These are phyloP conservation scores for Cephus cinctus DNA, from an alignment of 1,140 invertebrate species.

Conservation along the genomic window DNA sequence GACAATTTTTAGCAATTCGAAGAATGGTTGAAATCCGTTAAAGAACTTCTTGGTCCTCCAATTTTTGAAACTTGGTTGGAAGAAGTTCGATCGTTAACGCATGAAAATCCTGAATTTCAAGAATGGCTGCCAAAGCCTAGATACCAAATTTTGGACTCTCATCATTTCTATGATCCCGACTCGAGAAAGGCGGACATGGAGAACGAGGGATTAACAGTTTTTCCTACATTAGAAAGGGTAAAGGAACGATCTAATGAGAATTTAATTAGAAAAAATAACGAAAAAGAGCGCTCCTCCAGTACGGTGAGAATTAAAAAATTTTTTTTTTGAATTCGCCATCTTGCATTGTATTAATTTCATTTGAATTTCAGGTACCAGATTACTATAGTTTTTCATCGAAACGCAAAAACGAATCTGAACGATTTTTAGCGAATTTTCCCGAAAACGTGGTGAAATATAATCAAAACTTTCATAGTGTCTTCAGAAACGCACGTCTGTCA, in stretches of 20 bases:
- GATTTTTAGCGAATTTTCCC: too few relatives aligned
- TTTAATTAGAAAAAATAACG: too few relatives aligned
- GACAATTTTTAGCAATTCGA: conserved; percentile 27
- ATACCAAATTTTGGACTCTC: conserved; percentile 2
- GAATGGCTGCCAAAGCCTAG: conserved; percentile 23
- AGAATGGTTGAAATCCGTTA: conserved; percentile 31
- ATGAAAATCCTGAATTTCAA: conserved; percentile 25
- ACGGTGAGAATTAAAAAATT: too few relatives aligned
- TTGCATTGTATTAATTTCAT: too few relatives aligned
- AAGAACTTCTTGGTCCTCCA: conserved; percentile 17
- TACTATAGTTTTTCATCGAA: too few relatives aligned
- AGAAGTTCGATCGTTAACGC: conserved; percentile 19
- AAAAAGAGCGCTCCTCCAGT: too few relatives aligned
- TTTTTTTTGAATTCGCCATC: too few relatives aligned
- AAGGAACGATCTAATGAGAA: neutral
- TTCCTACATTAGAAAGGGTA: neutral
- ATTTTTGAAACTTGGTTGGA: conserved; percentile 28
- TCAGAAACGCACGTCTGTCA: too few relatives aligned
- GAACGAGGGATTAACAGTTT: neutral
- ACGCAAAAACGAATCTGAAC: too few relatives aligned
- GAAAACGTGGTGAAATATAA: too few relatives aligned
- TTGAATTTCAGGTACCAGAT: too few relatives aligned
- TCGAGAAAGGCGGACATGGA: neutral
- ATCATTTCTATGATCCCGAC: neutral
- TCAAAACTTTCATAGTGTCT: too few relatives aligned